A percentile compares a stretch with the other conserved stretches of the same genome.
Evolutionary conservation across 1,140 invertebrate genomes (phyloP).

Genomic region (Rhopalosiphum maidis): DNA sequence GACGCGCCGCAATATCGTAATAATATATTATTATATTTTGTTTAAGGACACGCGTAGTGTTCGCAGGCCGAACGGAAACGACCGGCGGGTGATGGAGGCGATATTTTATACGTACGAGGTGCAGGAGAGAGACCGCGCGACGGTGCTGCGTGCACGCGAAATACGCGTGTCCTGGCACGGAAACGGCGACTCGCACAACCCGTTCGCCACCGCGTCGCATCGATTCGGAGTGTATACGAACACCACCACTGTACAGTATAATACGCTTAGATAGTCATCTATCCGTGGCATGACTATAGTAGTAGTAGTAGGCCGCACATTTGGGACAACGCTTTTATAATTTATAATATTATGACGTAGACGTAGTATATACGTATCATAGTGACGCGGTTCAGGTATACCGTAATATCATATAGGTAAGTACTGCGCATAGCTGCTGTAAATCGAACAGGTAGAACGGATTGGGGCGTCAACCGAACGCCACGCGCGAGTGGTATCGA

Average conservation of each 20-base stretch:
- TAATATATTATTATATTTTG: neutral
- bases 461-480: neutral
- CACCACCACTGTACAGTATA: too few species aligned
- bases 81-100: neutral
- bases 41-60: neutral
- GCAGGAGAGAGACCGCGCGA: neutral
- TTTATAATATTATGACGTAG: neutral
- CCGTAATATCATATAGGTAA: too few species aligned
- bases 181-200: conserved; percentile 18
- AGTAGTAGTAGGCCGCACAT: neutral
- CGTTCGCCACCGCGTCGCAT: neutral
- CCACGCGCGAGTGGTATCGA: neutral
- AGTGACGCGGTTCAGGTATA: neutral
- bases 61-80: neutral
- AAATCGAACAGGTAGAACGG: neutral
- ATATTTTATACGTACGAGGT: neutral
- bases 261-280: neutral
- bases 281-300: neutral
- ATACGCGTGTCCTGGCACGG: conserved; percentile 30
- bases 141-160: neutral
- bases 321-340: neutral
- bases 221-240: neutral
- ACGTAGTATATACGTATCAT: too few species aligned
- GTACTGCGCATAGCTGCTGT: too few species aligned
- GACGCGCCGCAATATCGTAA: neutral